Conservation (phyloP, 2,797 vertebrate species). For the Poecilia velifera region DNA sequence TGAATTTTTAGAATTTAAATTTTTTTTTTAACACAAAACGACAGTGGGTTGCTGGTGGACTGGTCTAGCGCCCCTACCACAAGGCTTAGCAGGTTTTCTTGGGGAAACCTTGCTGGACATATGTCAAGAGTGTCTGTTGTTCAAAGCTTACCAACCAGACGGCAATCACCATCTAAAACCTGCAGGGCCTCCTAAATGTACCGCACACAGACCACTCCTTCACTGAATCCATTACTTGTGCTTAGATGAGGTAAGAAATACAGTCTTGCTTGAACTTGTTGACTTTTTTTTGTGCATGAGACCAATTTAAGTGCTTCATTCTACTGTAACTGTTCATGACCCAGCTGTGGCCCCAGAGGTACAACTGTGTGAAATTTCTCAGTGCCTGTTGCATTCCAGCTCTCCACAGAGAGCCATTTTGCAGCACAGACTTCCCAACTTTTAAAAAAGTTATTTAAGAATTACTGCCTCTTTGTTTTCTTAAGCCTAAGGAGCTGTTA, state of each 20-base stretch:
- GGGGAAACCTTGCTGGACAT: neutral
- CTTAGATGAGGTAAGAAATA: conserved; percentile 36
- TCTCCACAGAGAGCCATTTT: conserved; percentile 59
- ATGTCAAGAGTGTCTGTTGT: neutral
- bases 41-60: too few species aligned
- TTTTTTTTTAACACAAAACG: too few species aligned
- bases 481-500: conserved; percentile 68
- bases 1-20: too few species aligned
- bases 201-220: neutral
- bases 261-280: conserved; percentile 35
- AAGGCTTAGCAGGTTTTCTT: too few species aligned
- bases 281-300: conserved; percentile 30
- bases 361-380: conserved; percentile 65
- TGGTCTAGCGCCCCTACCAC: too few species aligned
- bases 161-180: neutral
- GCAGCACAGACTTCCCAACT: conserved; percentile 67
- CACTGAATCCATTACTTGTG: conserved; percentile 29
- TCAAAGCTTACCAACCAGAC: neutral
- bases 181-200: conserved; percentile 10
- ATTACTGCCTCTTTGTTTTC: conserved; percentile 66
- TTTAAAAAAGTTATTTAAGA: conserved; percentile 54
- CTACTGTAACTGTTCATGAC: conserved; percentile 56
- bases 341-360: conserved; percentile 51
- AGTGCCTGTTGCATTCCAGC: conserved; percentile 59
- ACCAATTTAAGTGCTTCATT: conserved; percentile 35